Conservation (phyloP, 2,113 vertebrate species). For the Pachycephala philippinensis region DNA sequence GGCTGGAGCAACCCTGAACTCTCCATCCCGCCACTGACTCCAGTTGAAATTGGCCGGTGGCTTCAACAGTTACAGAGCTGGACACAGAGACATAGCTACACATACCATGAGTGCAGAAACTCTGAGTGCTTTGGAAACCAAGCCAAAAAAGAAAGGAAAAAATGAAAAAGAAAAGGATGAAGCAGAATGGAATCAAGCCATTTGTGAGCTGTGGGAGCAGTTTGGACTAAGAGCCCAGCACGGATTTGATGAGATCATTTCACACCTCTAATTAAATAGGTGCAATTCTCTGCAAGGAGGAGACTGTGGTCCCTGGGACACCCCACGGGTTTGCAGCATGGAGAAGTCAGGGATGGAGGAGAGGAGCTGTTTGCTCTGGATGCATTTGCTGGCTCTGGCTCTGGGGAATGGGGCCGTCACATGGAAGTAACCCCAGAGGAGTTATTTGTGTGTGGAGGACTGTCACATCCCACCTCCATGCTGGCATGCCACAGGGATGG, state of each 20-base stretch:
- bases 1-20: background rate
- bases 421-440: background rate
- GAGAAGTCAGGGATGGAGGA: background rate
- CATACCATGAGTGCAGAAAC: background rate
- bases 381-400: background rate
- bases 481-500: background rate
- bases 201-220: background rate
- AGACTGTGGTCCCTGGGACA: background rate
- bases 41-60: background rate
- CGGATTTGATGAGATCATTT: slow-evolving; percentile 19
- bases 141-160: background rate
- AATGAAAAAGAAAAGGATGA: background rate
- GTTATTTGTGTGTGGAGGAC: background rate
- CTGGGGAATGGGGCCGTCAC: background rate
- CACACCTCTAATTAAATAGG: slow-evolving; percentile 40
- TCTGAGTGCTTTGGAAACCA: background rate
- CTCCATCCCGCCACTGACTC: background rate
- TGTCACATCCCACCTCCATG: background rate
- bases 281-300: background rate
- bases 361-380: background rate
- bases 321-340: background rate
- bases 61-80: background rate
- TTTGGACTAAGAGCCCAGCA: background rate
- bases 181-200: background rate
- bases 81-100: background rate